These are phyloP conservation scores for Sesia bembeciformis DNA, from an alignment of 2,888 invertebrate species.

Conservation along the genomic window DNA sequence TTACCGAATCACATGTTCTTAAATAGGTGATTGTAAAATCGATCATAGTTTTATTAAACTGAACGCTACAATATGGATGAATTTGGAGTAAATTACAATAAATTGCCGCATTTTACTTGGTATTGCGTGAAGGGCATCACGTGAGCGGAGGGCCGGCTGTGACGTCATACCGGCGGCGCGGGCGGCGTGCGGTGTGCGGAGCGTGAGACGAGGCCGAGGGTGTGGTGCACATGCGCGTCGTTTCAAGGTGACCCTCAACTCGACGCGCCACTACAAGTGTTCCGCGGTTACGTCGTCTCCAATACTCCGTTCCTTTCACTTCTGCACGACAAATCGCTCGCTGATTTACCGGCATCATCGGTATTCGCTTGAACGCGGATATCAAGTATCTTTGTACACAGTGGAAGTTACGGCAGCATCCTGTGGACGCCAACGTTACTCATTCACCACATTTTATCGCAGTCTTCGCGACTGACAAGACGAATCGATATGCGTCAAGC, in stretches of 20 bases:
- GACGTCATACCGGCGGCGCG: constrained; percentile 41
- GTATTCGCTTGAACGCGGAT: constrained; percentile 56
- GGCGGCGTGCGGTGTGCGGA: constrained; percentile 17
- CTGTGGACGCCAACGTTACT: constrained; percentile 70
- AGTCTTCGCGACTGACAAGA: constrained; percentile 63
- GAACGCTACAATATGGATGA: not conserved
- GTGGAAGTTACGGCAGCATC: constrained; percentile 61
- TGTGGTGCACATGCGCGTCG: constrained; percentile 66
- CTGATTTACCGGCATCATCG: constrained; percentile 22
- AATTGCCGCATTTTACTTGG: not conserved
- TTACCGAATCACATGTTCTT: too few species aligned
- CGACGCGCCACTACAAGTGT: constrained; percentile 29
- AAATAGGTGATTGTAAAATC: too few species aligned
- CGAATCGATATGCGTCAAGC: constrained; percentile 72
- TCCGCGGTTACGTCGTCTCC: constrained; percentile 12
- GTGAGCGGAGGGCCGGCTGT: constrained; percentile 36
- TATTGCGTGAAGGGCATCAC: constrained; percentile 45
- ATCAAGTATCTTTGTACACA: constrained; percentile 36
- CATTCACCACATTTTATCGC: constrained; percentile 68
- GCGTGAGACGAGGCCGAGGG: constrained; percentile 45
- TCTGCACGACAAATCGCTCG: constrained; percentile 11
- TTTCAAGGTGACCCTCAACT: constrained; percentile 67
- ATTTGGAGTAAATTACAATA: not conserved
- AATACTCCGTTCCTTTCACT: constrained; percentile 53
- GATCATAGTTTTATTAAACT: not conserved